phyloP scores from a whole-genome alignment of 2,797 vertebrate species.

The Myotis myotis region DNA sequence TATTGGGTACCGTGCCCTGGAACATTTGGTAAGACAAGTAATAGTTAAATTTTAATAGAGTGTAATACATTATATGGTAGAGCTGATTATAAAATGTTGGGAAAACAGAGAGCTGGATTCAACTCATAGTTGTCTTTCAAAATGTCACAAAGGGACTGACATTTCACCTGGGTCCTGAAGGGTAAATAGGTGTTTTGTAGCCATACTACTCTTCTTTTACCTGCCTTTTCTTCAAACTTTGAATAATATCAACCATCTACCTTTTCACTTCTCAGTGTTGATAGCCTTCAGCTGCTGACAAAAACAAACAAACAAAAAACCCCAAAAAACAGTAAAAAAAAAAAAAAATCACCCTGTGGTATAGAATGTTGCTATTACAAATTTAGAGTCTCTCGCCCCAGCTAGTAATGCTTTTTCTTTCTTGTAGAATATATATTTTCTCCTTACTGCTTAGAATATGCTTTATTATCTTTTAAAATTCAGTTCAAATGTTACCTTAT shows the following conservation, averaged over 20 bases:
- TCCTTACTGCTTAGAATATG: background rate
- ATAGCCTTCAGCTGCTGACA: background rate
- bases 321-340: background rate
- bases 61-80: background rate
- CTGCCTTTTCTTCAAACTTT: constrained; percentile 4
- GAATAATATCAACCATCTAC: background rate
- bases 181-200: background rate
- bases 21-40: background rate
- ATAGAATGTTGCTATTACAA: background rate
- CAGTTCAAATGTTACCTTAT: background rate
- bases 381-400: background rate
- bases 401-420: background rate
- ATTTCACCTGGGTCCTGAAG: background rate
- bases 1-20: background rate
- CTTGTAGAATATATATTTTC: background rate
- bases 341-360: background rate
- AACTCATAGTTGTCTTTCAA: background rate
- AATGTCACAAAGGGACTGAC: background rate
- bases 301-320: background rate
- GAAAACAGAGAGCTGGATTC: background rate
- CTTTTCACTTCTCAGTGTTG: background rate
- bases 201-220: background rate
- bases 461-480: background rate
- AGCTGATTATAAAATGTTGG: background rate
- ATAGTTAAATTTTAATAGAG: background rate